These are phyloP conservation scores for Cynocephalus volans DNA, from an alignment of 2,113 vertebrate species.

Conservation along the genomic window DNA sequence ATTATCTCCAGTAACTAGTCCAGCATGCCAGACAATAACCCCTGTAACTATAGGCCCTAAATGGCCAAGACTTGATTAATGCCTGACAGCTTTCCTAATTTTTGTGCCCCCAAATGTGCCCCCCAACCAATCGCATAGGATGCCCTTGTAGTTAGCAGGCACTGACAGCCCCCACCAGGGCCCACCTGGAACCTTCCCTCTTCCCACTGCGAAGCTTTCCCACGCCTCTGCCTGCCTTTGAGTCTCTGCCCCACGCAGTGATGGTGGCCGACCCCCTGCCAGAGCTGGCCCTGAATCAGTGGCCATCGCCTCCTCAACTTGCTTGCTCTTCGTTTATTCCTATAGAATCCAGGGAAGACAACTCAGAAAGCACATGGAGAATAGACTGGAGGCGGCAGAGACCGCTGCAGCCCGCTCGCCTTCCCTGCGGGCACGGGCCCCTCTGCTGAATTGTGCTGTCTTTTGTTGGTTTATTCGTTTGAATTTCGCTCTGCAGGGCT, in stretches of 20 bases:
- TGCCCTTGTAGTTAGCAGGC: neutral
- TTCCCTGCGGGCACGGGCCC: neutral
- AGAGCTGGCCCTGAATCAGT: neutral
- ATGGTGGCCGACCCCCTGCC: neutral
- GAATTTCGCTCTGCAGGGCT: too few species aligned
- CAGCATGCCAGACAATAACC: too few species aligned
- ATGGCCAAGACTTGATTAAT: neutral
- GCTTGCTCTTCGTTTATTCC: neutral
- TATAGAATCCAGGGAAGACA: neutral
- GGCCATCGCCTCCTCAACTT: neutral
- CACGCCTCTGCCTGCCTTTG: neutral
- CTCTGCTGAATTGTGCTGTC: neutral
- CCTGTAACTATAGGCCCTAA: neutral
- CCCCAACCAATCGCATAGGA: too few species aligned
- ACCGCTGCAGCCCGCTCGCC: neutral
- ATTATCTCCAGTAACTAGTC: neutral
- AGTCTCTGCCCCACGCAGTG: neutral
- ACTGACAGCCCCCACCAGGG: neutral
- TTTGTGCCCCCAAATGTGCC: neutral
- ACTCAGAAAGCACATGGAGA: neutral
- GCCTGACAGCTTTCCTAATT: neutral
- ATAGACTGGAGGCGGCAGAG: neutral
- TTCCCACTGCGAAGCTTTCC: neutral
- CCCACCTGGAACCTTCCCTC: too few species aligned
- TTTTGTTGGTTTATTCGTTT: neutral